phyloP scores from a whole-genome alignment of 2,797 vertebrate species.

The Melanitta fusca region DNA sequence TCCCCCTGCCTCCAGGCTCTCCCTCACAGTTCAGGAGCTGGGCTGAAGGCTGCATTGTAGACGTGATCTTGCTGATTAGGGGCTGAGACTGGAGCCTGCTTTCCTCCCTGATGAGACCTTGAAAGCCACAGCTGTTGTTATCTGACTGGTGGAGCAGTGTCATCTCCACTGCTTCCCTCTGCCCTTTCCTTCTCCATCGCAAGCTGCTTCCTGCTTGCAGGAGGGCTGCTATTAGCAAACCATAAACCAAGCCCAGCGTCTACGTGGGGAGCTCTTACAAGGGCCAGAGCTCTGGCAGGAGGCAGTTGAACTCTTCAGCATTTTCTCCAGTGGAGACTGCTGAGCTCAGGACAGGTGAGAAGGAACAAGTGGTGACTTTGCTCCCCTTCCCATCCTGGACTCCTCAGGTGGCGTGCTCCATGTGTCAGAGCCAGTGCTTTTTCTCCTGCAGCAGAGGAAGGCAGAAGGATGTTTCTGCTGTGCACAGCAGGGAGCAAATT shows the following conservation, averaged over 20 bases:
- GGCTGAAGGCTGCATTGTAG: background rate
- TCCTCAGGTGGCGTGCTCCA: fast-evolving
- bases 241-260: background rate
- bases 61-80: background rate
- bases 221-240: background rate
- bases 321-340: background rate
- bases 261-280: background rate
- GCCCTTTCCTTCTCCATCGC: background rate
- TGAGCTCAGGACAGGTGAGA: background rate
- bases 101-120: background rate
- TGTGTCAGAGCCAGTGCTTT: background rate
- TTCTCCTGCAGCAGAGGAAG: background rate
- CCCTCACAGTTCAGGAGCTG: background rate
- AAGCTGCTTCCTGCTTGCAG: background rate
- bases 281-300: background rate
- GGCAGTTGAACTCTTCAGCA: background rate
- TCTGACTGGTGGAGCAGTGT: background rate
- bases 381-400: background rate
- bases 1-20: background rate
- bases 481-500: background rate
- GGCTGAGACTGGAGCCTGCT: background rate
- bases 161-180: background rate
- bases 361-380: background rate
- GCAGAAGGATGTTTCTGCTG: background rate
- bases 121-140: background rate